Evolutionary conservation across 35 echinoderm and acorn worm species (phyloP).

Genomic region (Heliocidaris erythrogramma): DNA sequence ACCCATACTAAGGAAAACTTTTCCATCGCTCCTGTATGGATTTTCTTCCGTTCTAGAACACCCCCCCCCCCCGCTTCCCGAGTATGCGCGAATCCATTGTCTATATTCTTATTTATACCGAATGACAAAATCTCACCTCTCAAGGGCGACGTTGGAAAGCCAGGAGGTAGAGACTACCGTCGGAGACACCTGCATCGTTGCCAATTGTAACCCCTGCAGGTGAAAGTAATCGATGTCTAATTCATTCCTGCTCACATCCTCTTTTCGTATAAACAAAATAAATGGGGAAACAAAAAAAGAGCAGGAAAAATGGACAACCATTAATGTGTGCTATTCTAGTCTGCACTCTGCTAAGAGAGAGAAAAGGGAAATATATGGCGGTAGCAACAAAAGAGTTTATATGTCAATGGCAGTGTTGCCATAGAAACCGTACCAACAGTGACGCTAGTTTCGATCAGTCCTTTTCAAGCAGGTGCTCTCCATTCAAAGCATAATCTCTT

Average conservation of each 20-base stretch:
- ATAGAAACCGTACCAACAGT: background rate
- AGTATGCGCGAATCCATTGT: background rate
- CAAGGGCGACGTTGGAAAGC: background rate
- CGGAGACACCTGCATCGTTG: background rate
- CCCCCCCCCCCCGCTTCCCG: too few species aligned
- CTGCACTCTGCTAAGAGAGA: background rate
- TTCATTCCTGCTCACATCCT: background rate
- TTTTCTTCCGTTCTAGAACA: too few species aligned
- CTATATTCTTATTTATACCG: background rate
- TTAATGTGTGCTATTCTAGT: too few species aligned
- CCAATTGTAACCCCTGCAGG: background rate
- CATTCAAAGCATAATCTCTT: background rate
- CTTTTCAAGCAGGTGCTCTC: background rate
- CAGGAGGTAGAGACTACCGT: background rate
- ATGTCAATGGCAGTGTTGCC: background rate
- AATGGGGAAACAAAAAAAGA: background rate
- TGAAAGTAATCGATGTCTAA: background rate
- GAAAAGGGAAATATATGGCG: background rate
- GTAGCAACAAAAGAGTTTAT: background rate
- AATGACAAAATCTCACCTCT: background rate
- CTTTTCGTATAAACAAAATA: background rate
- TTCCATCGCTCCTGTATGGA: too few species aligned
- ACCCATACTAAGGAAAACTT: too few species aligned
- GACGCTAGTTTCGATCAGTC: background rate
- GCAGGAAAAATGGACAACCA: background rate